Conservation (phyloP, 2,888 invertebrate species). For the Torymus tubicola region DNA sequence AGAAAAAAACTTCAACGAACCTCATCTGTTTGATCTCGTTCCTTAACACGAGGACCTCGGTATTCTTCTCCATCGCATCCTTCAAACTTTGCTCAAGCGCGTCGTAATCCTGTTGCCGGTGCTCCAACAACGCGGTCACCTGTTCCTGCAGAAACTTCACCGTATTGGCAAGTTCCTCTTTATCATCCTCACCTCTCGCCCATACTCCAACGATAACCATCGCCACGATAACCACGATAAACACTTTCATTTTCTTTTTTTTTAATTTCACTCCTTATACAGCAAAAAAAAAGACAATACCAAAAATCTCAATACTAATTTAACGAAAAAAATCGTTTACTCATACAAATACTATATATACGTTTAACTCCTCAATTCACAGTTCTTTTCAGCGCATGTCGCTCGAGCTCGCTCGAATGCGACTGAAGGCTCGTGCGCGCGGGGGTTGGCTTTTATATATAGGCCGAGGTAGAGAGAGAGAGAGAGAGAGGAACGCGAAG, state of each 20-base stretch:
- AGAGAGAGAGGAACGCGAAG: too few species aligned
- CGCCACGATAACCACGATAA: not conserved
- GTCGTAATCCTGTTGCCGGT: slow-evolving; percentile 78
- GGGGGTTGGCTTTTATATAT: slow-evolving; percentile 49
- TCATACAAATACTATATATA: too few species aligned
- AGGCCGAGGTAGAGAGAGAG: not conserved
- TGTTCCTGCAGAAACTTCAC: slow-evolving; percentile 78
- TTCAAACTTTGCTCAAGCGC: slow-evolving; percentile 78
- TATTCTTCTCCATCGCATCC: slow-evolving; percentile 77
- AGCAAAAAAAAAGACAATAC: too few species aligned
- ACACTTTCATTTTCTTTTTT: not conserved
- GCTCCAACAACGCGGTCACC: slow-evolving; percentile 78
- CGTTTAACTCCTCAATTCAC: too few species aligned
- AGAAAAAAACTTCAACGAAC: slow-evolving; percentile 67
- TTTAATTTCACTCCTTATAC: not conserved
- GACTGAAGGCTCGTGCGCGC: slow-evolving; percentile 49
- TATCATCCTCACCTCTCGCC: too few species aligned
- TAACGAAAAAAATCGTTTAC: too few species aligned
- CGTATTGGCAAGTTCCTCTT: slow-evolving; percentile 73
- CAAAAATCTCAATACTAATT: too few species aligned
- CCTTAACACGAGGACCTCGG: slow-evolving; percentile 77
- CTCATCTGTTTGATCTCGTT: slow-evolving; percentile 78
- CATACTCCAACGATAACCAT: too few species aligned
- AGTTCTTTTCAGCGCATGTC: not conserved
- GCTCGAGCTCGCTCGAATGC: slow-evolving; percentile 22